Evolutionary conservation across 1,140 invertebrate species (phyloP).

Genomic region (Drosophila obscura): DNA sequence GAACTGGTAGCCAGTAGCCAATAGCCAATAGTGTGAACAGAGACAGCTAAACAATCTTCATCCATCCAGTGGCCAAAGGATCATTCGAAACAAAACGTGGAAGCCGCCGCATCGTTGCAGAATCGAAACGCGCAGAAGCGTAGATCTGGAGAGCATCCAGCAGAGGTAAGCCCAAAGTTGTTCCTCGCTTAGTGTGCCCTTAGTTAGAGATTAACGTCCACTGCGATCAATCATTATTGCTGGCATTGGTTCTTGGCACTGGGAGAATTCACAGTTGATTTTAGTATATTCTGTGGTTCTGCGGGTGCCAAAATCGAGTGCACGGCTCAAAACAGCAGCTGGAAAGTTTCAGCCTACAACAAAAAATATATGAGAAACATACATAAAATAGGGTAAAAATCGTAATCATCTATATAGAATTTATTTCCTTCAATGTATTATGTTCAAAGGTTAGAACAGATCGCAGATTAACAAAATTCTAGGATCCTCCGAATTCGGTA

Average conservation of each 20-base stretch:
- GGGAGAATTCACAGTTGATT: slow-evolving; percentile 84
- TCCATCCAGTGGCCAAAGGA: slow-evolving; percentile 18
- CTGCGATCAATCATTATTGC: neutral
- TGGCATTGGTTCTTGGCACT: slow-evolving; percentile 80
- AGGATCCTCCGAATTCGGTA: too few species aligned
- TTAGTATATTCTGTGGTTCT: slow-evolving; percentile 81
- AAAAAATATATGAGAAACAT: too few species aligned
- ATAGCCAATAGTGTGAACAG: slow-evolving; percentile 14
- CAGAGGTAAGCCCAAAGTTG: slow-evolving; percentile 26
- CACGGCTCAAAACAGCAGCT: slow-evolving; percentile 11
- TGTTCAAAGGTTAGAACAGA: too few species aligned
- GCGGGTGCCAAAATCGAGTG: slow-evolving; percentile 82
- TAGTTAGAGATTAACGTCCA: too few species aligned
- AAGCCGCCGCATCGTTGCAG: too few species aligned
- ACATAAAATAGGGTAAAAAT: neutral
- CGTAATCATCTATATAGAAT: neutral
- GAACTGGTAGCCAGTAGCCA: slow-evolving; percentile 8
- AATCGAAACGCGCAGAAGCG: neutral
- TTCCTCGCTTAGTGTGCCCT: slow-evolving; percentile 3
- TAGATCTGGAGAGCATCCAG: slow-evolving; percentile 2
- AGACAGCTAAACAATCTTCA: neutral
- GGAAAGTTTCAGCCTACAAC: neutral
- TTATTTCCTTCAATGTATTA: too few species aligned
- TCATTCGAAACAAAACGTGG: neutral
- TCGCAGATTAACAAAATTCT: too few species aligned